Base-by-base conservation (phyloP, 1,140 invertebrate genomes). In the Thalassaphorura encarpata region DNA sequence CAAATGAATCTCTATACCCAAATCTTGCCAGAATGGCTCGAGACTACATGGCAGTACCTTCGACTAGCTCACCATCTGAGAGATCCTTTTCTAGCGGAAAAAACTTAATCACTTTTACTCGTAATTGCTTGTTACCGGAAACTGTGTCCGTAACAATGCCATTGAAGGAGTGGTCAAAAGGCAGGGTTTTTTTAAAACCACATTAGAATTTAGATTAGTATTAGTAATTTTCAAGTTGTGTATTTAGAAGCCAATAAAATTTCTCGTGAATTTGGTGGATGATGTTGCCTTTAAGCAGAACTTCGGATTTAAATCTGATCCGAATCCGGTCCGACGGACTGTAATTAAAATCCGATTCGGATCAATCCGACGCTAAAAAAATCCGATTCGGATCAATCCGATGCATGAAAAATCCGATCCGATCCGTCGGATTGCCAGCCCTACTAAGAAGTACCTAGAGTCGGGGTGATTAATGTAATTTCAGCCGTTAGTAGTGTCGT, bases 21-120 rank as follows among this genome's bases (percentile, higher is more conserved):
- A 58, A 55, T 63, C 61, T 71, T 52, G 55, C 66, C 45, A 63
- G 66, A 58, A 70, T 69, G 68, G 68, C 67, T 56, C 66, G 67
- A 61, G 67, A 69, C 66, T 69, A 69, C 64, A 60, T 69, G 29
- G 63, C 56, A 56, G 67, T 70, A 58, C 52, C 64, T 56, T 67
- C 68, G 57, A 69, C 66, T 53, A 64, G 63, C 60, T 67, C 69
- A 58, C 67, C 69, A 57, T 61, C 66, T 58, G 68, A 70, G 61
- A 67, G 67, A 56, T 61, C 69, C 29, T 69, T 68, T 52, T 67
- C 63, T 15, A 64, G 54, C 51, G 63, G 66, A 51, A 21, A 21
- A 21, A 11, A 36, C n/a, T 36, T 36, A 36, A 36, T 36, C n/a
- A 36, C 33, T n/a, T 11, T 11, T n/a, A 36, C n/a, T 36, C 11